Evolutionary conservation across 2,888 invertebrate genomes (phyloP), one percentile per base, ranked within the genome.

Genomic region (Drosophila subquinaria): DNA sequence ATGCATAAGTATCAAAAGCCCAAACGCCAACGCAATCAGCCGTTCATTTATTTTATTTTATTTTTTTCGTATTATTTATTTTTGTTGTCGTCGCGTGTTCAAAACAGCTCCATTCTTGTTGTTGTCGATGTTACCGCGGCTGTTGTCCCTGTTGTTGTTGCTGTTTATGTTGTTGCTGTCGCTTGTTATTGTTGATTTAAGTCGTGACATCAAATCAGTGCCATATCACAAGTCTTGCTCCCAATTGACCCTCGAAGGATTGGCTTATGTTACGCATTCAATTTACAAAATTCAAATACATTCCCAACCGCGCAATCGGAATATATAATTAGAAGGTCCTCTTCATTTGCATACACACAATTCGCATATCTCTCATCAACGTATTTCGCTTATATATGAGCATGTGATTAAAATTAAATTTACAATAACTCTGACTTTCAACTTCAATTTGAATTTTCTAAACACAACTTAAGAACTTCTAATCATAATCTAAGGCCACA

Each of bases 121-220:
- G 30, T 53, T 33, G 52, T 35, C 13, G 43, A 27, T 38, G 23
- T 42, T 43, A 11, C 67, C 60, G 73, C 60, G 56, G 27, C 69
- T 61, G 55, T 30, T 63, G 59, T 50, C 47, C 63, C 38, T 64
- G 23, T 47, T 59, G 17, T 33, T 50, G 35, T 33, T n/a, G n/a
- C n/a, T n/a, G n/a, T n/a, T n/a, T n/a, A n/a, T n/a, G n/a, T n/a
- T n/a, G n/a, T n/a, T 35, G 35, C 55, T 62, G 75, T 45, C 65
- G 65, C 70, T 75, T 76, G 76, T 79, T 76, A 73, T 74, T 76
- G 76, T 76, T 74, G 79, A 76, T 70, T 85, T 70, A 85, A 79
- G 82, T 82, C 71, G 63, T 79, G 77, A 85, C 82, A 82, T 88
- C 73, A 55, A 85, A 82, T 85, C 86, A 79, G 47, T 42, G 73